A percentile compares a stretch with the other conserved stretches of the same genome.
Conservation (phyloP, 2,888 invertebrate genomes). For the Megaustenia siamemsis region DNA sequence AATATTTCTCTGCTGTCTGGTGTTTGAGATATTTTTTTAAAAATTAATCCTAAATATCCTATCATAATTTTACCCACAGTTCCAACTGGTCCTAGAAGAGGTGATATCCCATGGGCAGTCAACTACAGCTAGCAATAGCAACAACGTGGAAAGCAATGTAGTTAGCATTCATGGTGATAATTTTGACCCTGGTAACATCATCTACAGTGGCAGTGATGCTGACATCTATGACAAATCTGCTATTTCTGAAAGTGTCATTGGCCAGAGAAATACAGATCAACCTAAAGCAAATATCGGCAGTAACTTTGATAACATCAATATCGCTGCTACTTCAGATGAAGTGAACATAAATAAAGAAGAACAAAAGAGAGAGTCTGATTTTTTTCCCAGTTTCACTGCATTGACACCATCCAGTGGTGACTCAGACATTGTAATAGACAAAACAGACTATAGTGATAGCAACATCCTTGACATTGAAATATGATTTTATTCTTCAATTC, state of each 20-base stretch:
- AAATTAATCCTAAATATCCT: no score
- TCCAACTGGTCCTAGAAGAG: constrained; percentile 66
- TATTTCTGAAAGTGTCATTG: not conserved
- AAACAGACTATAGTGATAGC: not conserved
- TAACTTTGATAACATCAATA: constrained; percentile 16
- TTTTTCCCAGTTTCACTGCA: constrained; percentile 6
- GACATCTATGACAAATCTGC: not conserved
- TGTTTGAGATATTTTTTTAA: no score
- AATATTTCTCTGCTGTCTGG: no score
- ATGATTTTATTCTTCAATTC: not conserved
- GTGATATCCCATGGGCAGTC: constrained; percentile 74
- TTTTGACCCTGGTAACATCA: constrained; percentile 12
- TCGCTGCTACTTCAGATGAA: not conserved
- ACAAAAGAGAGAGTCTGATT: not conserved
- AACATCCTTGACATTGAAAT: not conserved
- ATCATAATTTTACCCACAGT: constrained; percentile 63
- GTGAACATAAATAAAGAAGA: not conserved
- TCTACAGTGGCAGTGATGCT: not conserved
- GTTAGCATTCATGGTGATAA: not conserved
- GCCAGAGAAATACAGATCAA: not conserved
- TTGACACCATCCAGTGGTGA: not conserved
- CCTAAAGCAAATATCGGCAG: not conserved
- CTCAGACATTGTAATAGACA: not conserved
- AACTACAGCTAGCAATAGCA: constrained; percentile 64
- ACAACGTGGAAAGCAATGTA: not conserved